A percentile compares a stretch with the other conserved stretches of the same genome.
These are phyloP conservation scores for Charanyca ferruginea DNA, from an alignment of 2,888 invertebrate genomes.

Conservation along the genomic window DNA sequence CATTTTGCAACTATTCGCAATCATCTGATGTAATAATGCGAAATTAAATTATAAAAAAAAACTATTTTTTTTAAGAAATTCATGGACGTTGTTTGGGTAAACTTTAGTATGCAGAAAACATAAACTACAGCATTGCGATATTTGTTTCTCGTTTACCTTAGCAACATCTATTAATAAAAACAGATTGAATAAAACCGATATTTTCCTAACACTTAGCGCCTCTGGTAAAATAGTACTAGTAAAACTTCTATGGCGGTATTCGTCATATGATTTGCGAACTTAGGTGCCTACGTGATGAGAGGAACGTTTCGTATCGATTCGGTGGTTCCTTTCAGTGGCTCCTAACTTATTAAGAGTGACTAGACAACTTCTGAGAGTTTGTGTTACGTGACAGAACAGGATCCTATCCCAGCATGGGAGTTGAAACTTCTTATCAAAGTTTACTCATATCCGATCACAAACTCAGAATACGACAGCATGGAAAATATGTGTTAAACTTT, in stretches of 20 bases:
- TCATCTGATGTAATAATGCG: constrained; percentile 61
- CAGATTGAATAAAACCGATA: constrained; percentile 41
- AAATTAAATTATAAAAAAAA: constrained; percentile 20
- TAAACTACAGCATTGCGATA: constrained; percentile 15
- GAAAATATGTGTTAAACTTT: constrained; percentile 18
- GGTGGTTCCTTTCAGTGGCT: constrained; percentile 39
- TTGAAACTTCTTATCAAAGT: constrained; percentile 30
- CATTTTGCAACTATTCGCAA: constrained; percentile 59
- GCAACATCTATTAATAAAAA: constrained; percentile 40
- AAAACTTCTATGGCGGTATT: constrained; percentile 27
- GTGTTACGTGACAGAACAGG: constrained; percentile 56
- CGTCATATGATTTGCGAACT: constrained; percentile 44
- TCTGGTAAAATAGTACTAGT: constrained; percentile 31
- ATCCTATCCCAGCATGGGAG: constrained; percentile 19
- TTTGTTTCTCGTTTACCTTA: constrained; percentile 27
- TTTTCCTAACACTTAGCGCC: constrained; percentile 43
- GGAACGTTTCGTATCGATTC: constrained; percentile 73
- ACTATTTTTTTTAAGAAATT: neutral
- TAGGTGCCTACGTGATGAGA: constrained; percentile 74
- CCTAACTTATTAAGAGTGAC: constrained; percentile 51
- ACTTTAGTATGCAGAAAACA: neutral
- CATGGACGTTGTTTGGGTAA: neutral
- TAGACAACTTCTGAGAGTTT: constrained; percentile 54
- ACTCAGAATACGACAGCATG: constrained; percentile 7
- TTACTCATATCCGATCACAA: constrained; percentile 23